These are phyloP conservation scores for Drosophila kuntzei DNA, from an alignment of 2,888 invertebrate species.

Conservation along the genomic window DNA sequence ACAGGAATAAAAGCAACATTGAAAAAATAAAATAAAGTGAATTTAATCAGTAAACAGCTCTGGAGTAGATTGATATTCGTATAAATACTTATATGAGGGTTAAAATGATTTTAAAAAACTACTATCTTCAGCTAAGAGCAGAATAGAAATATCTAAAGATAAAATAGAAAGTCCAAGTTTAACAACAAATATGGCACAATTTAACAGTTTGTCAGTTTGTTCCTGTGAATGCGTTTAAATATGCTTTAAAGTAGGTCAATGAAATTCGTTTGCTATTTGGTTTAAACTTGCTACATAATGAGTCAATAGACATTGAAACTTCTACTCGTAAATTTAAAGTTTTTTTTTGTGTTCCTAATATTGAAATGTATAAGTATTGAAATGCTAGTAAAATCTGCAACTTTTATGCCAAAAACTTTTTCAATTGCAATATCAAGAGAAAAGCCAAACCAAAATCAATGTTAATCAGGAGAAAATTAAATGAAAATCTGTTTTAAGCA, in stretches of 20 bases:
- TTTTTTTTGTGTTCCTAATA: conserved; percentile 40
- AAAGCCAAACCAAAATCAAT: conserved; percentile 33
- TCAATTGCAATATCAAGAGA: conserved; percentile 61
- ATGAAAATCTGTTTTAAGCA: conserved; percentile 33
- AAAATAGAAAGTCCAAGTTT: neutral
- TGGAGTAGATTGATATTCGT: too few relatives aligned
- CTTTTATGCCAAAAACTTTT: conserved; percentile 56
- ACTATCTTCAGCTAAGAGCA: too few relatives aligned
- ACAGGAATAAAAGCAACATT: neutral
- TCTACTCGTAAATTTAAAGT: conserved; percentile 49
- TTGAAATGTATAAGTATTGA: conserved; percentile 26
- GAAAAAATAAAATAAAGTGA: conserved; percentile 1
- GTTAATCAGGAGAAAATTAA: conserved; percentile 36
- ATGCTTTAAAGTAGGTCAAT: conserved; percentile 61
- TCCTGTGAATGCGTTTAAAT: conserved; percentile 23
- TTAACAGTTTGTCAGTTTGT: neutral
- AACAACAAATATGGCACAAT: neutral
- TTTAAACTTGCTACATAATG: conserved; percentile 30
- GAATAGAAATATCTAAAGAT: neutral
- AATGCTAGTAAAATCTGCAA: conserved; percentile 42
- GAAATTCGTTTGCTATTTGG: conserved; percentile 56
- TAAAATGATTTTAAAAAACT: too few relatives aligned
- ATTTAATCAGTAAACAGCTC: too few relatives aligned
- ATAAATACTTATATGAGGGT: too few relatives aligned
- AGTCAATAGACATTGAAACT: conserved; percentile 55